A percentile compares a stretch with the other conserved stretches of the same genome.
These are phyloP conservation scores for Atrina japonica DNA, from an alignment of 2,888 invertebrate species.

Conservation along the genomic window DNA sequence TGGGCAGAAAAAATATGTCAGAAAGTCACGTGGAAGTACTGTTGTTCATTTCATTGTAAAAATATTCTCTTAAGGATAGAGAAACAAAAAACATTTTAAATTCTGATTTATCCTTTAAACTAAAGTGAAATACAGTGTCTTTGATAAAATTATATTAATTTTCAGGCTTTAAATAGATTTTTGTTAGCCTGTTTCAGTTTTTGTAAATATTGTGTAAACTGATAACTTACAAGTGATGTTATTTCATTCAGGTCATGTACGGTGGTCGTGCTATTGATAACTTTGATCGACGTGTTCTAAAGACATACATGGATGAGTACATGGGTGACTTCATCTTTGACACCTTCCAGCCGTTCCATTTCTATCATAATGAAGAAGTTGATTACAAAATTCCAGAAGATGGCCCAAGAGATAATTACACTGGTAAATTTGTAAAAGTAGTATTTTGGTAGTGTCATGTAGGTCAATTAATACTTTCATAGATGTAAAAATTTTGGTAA, in stretches of 20 bases:
- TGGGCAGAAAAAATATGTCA: no score
- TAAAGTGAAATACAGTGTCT: no score
- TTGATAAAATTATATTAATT: no score
- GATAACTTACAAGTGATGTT: no score
- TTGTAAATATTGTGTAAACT: no score
- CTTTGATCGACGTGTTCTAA: conserved; percentile 92
- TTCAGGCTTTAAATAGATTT: no score
- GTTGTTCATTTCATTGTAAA: background rate
- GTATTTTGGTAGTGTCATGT: no score
- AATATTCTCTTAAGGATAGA: background rate
- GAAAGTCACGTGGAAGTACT: no score
- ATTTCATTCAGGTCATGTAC: conserved; percentile 92
- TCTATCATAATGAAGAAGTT: conserved; percentile 88
- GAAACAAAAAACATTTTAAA: background rate
- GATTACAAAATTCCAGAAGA: conserved; percentile 89
- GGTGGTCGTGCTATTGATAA: conserved; percentile 96
- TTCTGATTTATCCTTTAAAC: background rate
- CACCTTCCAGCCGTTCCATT: conserved; percentile 94
- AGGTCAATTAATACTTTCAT: no score
- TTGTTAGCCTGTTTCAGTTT: no score
- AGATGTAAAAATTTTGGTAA: no score
- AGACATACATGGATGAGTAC: conserved; percentile 95
- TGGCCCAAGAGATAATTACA: conserved; percentile 76
- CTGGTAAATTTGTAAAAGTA: conserved; percentile 66
- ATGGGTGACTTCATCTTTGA: conserved; percentile 97